phyloP scores from a whole-genome alignment of 2,113 vertebrate species.

The Australoheros scitulus region DNA sequence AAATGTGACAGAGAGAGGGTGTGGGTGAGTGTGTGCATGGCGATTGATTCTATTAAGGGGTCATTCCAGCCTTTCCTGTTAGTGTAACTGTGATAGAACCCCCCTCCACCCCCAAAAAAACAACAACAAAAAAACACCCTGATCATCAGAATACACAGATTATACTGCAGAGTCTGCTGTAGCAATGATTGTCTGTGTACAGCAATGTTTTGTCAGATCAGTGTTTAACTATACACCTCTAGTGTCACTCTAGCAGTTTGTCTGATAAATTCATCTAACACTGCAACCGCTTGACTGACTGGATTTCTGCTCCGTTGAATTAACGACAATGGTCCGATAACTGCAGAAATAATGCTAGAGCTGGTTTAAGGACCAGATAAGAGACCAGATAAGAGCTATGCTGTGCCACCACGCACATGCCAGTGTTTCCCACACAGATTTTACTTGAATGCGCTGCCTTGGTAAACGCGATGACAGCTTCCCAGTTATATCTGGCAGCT shows the following conservation, averaged over 20 bases:
- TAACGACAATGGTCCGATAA: background rate
- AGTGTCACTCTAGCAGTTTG: conserved; percentile 6
- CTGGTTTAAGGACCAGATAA: background rate
- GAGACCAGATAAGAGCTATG: background rate
- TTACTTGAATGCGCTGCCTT: background rate
- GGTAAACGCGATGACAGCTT: background rate
- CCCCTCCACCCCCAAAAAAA: background rate
- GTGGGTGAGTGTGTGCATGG: conserved; percentile 52
- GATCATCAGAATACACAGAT: conserved; percentile 1
- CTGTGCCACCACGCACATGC: background rate
- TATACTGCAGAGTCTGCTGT: background rate
- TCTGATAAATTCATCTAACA: conserved; percentile 30
- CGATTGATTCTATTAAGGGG: conserved; percentile 20
- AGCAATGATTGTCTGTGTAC: conserved; percentile 6
- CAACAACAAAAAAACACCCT: conserved; percentile 11
- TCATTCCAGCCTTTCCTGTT: background rate
- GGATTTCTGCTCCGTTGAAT: conserved; percentile 22
- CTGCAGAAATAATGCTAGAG: background rate
- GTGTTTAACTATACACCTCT: background rate
- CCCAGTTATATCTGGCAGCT: background rate
- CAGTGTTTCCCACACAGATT: background rate
- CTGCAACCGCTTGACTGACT: conserved; percentile 44
- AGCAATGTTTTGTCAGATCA: conserved; percentile 13
- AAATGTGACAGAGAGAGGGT: conserved; percentile 36
- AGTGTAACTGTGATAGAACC: background rate